Evolutionary conservation across 1,140 invertebrate genomes (phyloP), one percentile per base, ranked within the genome.

Genomic region (Drosophila baimaii): DNA sequence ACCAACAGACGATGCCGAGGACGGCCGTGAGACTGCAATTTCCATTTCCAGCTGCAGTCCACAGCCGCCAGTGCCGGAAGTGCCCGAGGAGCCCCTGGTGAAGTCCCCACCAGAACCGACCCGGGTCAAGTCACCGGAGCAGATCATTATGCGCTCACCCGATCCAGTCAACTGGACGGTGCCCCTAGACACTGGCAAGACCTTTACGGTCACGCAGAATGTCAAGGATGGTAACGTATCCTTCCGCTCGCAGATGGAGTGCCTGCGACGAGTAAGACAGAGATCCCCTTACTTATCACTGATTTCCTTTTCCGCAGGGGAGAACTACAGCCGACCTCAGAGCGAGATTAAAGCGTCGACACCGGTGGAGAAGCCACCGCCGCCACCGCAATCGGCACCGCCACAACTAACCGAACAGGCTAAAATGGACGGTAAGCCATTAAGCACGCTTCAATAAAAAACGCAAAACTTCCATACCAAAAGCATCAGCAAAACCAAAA

Each of bases 101-200:
- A 97, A 98, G 92, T 97, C 96, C 19, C 97, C 97, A 5, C 96
- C 97, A 21, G 97, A 98, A 83, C 97, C 97, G 35, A 98, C 97
- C 19, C 93, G 97, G 75, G 97, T 98, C 57, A 98, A 98, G 93
- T 98, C 97, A 3, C 97, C 97, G 7, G 97, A 98, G 92, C 97
- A 98, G 91, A 96, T 97, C 93, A 95, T 97, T 81, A 96, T 98
- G 95, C 95, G 96, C 52, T 97, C 96, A 10, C 97, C 97, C 7
- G 97, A 97, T 92, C 96, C 97, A 55, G 97, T 98, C 82, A 98
- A 98, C 92, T 98, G 97, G 97, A 98, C 97, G 21, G 97, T 98
- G 61, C 97, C 97, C 49, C 93, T 98, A 75, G 97, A 98, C 92
- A 98, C 97, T 65, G 97, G 97, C 68, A 97, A 97, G 93, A 97